Conservation (phyloP, 2,888 invertebrate genomes). For the Melanotus villosus region DNA sequence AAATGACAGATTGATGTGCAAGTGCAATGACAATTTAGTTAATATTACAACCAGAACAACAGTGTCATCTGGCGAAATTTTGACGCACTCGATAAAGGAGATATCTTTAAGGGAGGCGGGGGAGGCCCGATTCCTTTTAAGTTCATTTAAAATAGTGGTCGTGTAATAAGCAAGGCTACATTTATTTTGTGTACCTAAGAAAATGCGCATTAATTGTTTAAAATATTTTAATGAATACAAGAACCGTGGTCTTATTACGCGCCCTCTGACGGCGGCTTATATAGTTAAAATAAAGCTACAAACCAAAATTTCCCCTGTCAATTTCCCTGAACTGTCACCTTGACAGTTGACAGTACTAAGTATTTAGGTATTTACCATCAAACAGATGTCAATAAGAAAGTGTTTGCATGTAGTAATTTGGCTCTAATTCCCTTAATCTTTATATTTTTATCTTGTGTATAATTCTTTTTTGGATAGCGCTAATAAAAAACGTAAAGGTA, state of each 20-base stretch:
- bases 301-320: not conserved
- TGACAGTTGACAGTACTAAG: not conserved
- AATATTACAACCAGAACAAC: not conserved
- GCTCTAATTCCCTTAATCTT: not conserved
- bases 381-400: slow-evolving; percentile 18
- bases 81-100: no score
- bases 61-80: not conserved
- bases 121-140: no score
- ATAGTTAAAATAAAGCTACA: not conserved
- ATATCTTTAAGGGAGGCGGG: no score
- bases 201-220: no score
- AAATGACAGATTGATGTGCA: slow-evolving; percentile 30
- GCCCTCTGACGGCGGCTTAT: no score
- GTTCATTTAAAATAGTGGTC: no score
- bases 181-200: no score
- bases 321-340: slow-evolving; percentile 1
- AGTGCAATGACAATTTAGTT: slow-evolving; percentile 14
- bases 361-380: not conserved
- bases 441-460: not conserved
- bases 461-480: slow-evolving; percentile 11
- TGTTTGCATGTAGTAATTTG: slow-evolving; percentile 1
- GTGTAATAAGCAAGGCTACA: no score
- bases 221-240: no score
- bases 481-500: slow-evolving; percentile 39
- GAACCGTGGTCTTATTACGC: no score